Evolutionary conservation across 2,113 vertebrate species (phyloP).

Genomic region (Phalacrocorax carbo): DNA sequence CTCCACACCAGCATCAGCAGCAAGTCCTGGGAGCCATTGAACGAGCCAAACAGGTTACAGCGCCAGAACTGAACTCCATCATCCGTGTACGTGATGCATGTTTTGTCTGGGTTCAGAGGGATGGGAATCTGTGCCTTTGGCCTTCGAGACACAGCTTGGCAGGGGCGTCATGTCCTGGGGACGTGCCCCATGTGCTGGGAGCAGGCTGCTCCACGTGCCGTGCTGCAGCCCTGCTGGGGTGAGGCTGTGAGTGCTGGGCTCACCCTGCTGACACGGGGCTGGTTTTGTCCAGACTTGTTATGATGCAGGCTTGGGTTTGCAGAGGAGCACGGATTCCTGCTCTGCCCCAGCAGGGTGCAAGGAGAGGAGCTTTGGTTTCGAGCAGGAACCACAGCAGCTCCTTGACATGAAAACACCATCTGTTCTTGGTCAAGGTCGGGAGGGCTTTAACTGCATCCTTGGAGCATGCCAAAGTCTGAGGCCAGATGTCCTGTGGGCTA

Average conservation of each 20-base stretch:
- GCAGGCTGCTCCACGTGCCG: neutral
- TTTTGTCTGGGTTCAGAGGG: neutral
- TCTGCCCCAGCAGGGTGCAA: neutral
- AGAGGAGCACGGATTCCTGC: neutral
- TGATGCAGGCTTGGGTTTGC: rapidly evolving
- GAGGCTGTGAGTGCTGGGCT: neutral
- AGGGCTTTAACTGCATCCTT: neutral
- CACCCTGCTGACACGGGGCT: neutral
- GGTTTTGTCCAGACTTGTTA: neutral
- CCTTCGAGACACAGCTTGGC: neutral
- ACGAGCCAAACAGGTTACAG: slow-evolving; percentile 95
- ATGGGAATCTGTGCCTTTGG: neutral
- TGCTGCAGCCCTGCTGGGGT: neutral
- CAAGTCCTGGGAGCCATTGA: slow-evolving; percentile 97
- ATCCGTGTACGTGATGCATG: slow-evolving; percentile 85
- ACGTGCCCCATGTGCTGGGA: rapidly evolving
- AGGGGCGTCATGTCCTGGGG: neutral
- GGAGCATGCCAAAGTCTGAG: neutral
- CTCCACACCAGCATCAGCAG: slow-evolving; percentile 87
- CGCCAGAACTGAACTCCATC: slow-evolving; percentile 97
- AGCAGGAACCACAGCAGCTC: neutral
- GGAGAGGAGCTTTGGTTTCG: neutral
- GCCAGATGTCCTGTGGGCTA: neutral
- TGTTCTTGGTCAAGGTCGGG: neutral
- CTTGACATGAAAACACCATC: neutral